Conservation (phyloP, 2,113 vertebrate species). For the Chloebia gouldiae region DNA sequence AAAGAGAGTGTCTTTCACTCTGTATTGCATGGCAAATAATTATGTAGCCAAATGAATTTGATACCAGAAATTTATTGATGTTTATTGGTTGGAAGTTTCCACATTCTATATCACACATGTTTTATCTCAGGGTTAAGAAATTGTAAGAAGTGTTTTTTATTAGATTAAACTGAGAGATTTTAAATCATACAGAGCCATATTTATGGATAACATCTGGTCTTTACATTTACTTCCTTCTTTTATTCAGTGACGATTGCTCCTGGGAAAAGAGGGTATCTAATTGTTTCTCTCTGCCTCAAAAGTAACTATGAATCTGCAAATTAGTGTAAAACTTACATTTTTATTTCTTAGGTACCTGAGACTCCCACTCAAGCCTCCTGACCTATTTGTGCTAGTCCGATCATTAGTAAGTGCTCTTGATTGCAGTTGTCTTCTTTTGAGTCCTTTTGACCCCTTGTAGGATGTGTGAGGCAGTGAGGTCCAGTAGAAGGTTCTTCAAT, state of each 20-base stretch:
- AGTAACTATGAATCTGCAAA: neutral
- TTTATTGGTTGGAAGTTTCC: conserved; percentile 4
- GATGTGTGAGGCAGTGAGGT: neutral
- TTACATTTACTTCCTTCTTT: conserved; percentile 8
- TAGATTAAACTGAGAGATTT: conserved; percentile 24
- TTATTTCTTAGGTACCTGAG: neutral
- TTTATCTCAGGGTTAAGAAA: conserved; percentile 48
- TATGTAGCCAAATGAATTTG: conserved; percentile 10
- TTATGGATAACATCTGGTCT: conserved; percentile 44
- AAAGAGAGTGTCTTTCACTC: conserved; percentile 1
- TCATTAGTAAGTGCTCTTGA: neutral
- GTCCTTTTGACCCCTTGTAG: neutral
- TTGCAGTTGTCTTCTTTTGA: neutral
- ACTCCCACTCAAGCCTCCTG: neutral
- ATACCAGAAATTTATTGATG: neutral
- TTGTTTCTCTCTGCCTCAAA: neutral
- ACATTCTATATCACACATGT: conserved; percentile 18
- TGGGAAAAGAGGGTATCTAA: neutral
- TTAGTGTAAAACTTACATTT: neutral
- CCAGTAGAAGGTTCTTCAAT: neutral
- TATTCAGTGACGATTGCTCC: neutral
- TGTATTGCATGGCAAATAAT: neutral
- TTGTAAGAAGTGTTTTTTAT: conserved; percentile 45
- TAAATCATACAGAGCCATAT: conserved; percentile 16
- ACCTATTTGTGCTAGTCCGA: neutral